phyloP scores from a whole-genome alignment of 2,113 vertebrate species.

The Miniopterus natalensis region DNA sequence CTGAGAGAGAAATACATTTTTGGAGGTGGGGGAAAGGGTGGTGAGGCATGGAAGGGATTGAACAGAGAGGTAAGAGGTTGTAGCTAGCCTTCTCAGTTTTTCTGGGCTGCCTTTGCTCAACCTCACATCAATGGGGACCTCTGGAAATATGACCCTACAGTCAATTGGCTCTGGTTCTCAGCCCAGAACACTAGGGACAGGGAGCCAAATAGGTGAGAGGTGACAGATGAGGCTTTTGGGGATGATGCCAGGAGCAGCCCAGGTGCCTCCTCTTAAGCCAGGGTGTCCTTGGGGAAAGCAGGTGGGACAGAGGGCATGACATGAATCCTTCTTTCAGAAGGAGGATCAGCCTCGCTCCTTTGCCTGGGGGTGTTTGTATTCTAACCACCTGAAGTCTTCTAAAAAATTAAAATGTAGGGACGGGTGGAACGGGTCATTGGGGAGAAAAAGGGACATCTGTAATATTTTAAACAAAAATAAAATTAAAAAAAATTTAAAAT shows the following conservation, averaged over 20 bases:
- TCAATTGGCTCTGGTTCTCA: constrained; percentile 30
- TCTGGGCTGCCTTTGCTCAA: background rate
- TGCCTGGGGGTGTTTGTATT: background rate
- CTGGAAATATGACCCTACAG: constrained; percentile 30
- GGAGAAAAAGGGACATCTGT: no score
- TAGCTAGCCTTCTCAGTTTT: background rate
- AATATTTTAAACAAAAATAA: background rate
- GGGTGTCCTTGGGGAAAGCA: background rate
- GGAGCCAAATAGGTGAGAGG: constrained; percentile 54
- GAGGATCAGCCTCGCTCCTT: background rate
- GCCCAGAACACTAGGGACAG: constrained; percentile 20
- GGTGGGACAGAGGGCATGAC: background rate
- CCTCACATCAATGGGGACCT: background rate
- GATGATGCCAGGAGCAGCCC: background rate
- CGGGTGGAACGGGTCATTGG: no score
- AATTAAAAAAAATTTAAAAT: background rate
- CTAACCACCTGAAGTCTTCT: background rate
- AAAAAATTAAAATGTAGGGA: background rate
- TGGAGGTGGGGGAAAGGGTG: background rate
- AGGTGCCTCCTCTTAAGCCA: background rate
- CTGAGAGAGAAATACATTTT: background rate
- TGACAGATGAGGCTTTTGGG: background rate
- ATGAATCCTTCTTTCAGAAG: background rate
- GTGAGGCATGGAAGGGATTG: background rate
- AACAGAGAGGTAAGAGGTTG: background rate